These are phyloP conservation scores for Drosophila melanogaster DNA, from an alignment of 1,140 invertebrate genomes.

Conservation along the genomic window Release_6_plus_ISO1_MT NT_037436.4:7206001-7206500, in stretches of 20 bases:
- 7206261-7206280: slow-evolving; percentile 63
- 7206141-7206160: slow-evolving; percentile 36
- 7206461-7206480: slow-evolving; percentile 78
- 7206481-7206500: slow-evolving; percentile 81
- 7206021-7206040: neutral
- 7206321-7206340: slow-evolving; percentile 1
- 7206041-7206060: slow-evolving; percentile 32
- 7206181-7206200: slow-evolving; percentile 41
- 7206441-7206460: slow-evolving; percentile 75
- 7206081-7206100: slow-evolving; percentile 14
- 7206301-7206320: slow-evolving; percentile 30
- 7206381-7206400: slow-evolving; percentile 7
- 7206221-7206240: slow-evolving; percentile 6
- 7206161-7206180: slow-evolving; percentile 45
- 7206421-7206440: slow-evolving; percentile 63
- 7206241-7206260: slow-evolving; percentile 25
- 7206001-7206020: slow-evolving; percentile 8
- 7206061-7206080: slow-evolving; percentile 45
- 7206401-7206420: slow-evolving; percentile 17
- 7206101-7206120: slow-evolving; percentile 15
- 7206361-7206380: slow-evolving; percentile 78
- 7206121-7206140: slow-evolving; percentile 22
- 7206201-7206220: slow-evolving; percentile 75
- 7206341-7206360: slow-evolving; percentile 60
- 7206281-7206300: slow-evolving; percentile 67